Evolutionary conservation across 2,888 invertebrate genomes (phyloP).

Genomic region (Dorcus parallelipipedus): DNA sequence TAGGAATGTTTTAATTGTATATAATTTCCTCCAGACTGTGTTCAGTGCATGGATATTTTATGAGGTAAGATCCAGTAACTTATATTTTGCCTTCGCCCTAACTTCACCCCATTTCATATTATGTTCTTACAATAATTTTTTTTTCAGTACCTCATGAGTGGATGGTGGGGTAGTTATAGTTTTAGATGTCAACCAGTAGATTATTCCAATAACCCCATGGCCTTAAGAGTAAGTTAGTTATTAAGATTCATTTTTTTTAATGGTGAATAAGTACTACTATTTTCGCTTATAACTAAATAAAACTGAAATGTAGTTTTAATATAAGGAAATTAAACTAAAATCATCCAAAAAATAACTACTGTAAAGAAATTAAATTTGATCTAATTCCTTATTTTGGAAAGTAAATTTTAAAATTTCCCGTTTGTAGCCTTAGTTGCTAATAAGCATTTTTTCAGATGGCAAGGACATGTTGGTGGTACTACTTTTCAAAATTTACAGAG

Average conservation of each 20-base stretch:
- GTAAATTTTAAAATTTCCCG: not conserved
- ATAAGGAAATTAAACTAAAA: too few relatives aligned
- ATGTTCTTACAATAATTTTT: not conserved
- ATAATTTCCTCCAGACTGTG: slow-evolving; percentile 85
- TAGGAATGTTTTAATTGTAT: slow-evolving; percentile 73
- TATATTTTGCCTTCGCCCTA: not conserved
- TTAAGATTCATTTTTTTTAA: slow-evolving; percentile 8
- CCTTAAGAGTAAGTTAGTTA: slow-evolving; percentile 60
- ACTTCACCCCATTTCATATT: not conserved
- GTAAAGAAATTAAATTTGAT: not conserved
- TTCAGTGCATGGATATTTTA: slow-evolving; percentile 92
- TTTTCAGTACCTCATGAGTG: slow-evolving; percentile 55
- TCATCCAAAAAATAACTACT: not conserved
- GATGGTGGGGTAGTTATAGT: slow-evolving; percentile 73
- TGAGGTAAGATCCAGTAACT: slow-evolving; percentile 51
- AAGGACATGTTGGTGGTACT: slow-evolving; percentile 89
- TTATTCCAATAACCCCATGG: slow-evolving; percentile 65
- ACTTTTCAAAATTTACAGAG: slow-evolving; percentile 91
- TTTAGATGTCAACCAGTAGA: slow-evolving; percentile 79
- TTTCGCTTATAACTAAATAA: too few relatives aligned
- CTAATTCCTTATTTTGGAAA: not conserved
- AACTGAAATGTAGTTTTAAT: too few relatives aligned
- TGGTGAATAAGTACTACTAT: too few relatives aligned
- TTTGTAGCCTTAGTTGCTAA: not conserved
- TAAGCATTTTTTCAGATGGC: slow-evolving; percentile 63